These are phyloP conservation scores for Adelges cooleyi DNA, from an alignment of 1,140 invertebrate genomes.

Conservation along the genomic window DNA sequence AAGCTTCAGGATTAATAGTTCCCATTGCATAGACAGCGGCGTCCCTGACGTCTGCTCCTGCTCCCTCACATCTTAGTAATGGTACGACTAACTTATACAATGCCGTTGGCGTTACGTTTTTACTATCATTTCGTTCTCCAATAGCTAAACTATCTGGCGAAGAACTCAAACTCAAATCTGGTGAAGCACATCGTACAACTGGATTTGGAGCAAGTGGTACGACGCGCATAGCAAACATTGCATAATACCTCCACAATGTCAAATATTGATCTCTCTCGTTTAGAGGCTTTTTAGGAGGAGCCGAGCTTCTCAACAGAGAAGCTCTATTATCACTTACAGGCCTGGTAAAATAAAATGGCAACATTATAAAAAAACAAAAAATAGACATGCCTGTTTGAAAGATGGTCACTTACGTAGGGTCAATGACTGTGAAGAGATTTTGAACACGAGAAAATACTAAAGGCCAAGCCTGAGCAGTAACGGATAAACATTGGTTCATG, in stretches of 20 bases:
- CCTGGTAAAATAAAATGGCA: slow-evolving; percentile 40
- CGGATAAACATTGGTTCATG: slow-evolving; percentile 68
- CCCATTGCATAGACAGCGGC: slow-evolving; percentile 85
- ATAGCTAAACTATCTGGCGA: slow-evolving; percentile 74
- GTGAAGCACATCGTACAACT: slow-evolving; percentile 76
- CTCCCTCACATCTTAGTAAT: slow-evolving; percentile 70
- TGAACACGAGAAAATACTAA: slow-evolving; percentile 84
- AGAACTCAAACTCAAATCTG: slow-evolving; percentile 76
- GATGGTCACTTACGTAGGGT: slow-evolving; percentile 68
- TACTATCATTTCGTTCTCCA: slow-evolving; percentile 52
- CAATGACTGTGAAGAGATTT: slow-evolving; percentile 80
- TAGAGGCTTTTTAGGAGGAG: slow-evolving; percentile 67
- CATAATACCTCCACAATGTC: slow-evolving; percentile 91
- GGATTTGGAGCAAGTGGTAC: slow-evolving; percentile 71
- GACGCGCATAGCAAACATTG: slow-evolving; percentile 86
- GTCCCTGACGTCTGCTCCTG: slow-evolving; percentile 74
- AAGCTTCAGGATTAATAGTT: slow-evolving; percentile 79
- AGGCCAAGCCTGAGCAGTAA: slow-evolving; percentile 84
- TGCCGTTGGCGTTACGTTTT: slow-evolving; percentile 60
- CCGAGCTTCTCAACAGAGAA: slow-evolving; percentile 68
- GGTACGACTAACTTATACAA: slow-evolving; percentile 87
- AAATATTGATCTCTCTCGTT: slow-evolving; percentile 87
- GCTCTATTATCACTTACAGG: slow-evolving; percentile 94
- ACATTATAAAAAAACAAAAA: not conserved
- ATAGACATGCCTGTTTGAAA: not conserved